Base-by-base conservation (phyloP, 2,888 invertebrate genomes). In the Drosophila fulvimacula region DNA sequence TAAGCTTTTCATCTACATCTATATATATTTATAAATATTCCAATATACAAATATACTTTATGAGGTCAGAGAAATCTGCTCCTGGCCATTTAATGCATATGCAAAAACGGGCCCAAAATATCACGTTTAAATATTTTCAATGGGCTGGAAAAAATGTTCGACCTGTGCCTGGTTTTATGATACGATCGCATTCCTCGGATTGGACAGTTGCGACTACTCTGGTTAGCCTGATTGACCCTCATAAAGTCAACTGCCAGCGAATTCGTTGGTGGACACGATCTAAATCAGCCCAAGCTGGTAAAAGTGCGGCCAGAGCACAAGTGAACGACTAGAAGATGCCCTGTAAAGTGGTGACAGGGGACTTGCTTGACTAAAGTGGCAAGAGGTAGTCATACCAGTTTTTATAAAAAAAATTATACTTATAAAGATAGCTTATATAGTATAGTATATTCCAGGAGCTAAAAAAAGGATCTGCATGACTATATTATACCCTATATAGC, bases 171-270 rank as follows among this genome's bases (percentile, higher is more conserved):
- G 52, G 38, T 9, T 5, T 21, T 44, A 5, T 32, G 63, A 78
- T 69, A 64, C 39, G 69, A 73, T 73, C 69, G 59, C 69, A 78
- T 76, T 78, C 79, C 78, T 24, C 41, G 46, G 30, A 36, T 48
- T 32, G 51, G 51, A 60, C 51, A 59, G 39, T 51, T 48, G 32
- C 51, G 39, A 58, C 21, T 57, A 67, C 52, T 30, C 74, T 48
- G 58, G 60, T 69, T 82, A 82, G 71, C 73, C 81, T 73, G 82
- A 82, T 82, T 83, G 83, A 85, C 88, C 83, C 88, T 88, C 86
- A 88, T 83, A 77, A 88, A 85, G 85, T 80, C 83, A 85, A 81
- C 75, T 73, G 75, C 52, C 78, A 72, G 46, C 77, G 42, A 48
- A 69, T 64, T 69, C 34, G 41, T 46, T 59, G 59, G 11, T 69